phyloP scores from a whole-genome alignment of 2,888 invertebrate species.

The Sussaba pulchella region DNA sequence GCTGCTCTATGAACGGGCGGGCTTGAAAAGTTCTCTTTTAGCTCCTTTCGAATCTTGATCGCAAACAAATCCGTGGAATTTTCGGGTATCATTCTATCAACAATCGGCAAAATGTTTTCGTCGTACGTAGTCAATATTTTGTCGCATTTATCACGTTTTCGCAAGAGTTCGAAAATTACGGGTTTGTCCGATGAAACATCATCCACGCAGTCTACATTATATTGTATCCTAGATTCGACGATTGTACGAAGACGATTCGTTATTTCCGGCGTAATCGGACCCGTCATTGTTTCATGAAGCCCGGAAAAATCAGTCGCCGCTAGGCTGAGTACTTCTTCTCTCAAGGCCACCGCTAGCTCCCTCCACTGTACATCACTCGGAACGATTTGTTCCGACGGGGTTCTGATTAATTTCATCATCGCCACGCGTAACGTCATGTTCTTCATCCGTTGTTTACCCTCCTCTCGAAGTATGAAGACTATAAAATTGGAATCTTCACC shows the following conservation, averaged over 20 bases:
- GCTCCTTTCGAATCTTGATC: too few species aligned
- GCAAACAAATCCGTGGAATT: too few species aligned
- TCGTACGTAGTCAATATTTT: too few species aligned
- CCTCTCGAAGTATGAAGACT: not conserved
- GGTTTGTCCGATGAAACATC: not conserved
- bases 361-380: slow-evolving; percentile 22
- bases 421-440: not conserved
- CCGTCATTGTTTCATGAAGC: not conserved
- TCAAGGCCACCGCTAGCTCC: not conserved
- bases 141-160: too few species aligned
- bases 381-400: not conserved
- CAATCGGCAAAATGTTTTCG: too few species aligned
- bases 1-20: too few species aligned
- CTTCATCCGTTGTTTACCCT: not conserved
- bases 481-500: slow-evolving; percentile 6
- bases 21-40: too few species aligned
- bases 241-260: not conserved
- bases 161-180: too few species aligned
- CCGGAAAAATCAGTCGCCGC: not conserved
- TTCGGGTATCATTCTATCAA: too few species aligned
- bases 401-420: not conserved
- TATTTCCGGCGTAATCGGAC: slow-evolving; percentile 4
- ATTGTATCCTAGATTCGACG: not conserved
- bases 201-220: not conserved
- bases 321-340: not conserved